Conservation (phyloP, 92 coral and sea anemone species). For the Zoanthus sansibaricus region DNA sequence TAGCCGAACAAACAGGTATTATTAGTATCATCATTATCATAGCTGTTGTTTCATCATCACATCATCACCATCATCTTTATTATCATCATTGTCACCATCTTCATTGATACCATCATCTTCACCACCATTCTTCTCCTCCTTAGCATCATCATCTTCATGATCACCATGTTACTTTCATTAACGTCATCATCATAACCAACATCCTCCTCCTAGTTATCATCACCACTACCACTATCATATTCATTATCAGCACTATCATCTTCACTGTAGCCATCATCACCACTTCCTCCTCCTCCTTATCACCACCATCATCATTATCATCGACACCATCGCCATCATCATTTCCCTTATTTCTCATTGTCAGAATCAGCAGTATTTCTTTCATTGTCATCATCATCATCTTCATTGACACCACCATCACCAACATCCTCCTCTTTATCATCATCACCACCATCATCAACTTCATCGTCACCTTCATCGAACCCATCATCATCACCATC, state of each 20-base stretch:
- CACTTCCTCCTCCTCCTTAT: neutral
- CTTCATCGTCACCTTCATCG: neutral
- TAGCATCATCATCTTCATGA: too few relatives aligned
- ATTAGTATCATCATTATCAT: too few relatives aligned
- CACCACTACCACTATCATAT: neutral
- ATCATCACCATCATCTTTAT: too few relatives aligned
- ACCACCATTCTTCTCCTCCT: neutral
- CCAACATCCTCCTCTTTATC: neutral
- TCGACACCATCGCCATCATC: too few relatives aligned
- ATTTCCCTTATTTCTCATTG: too few relatives aligned
- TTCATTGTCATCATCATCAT: too few relatives aligned
- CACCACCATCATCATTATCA: too few relatives aligned
- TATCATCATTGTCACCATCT: too few relatives aligned
- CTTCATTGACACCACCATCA: neutral
- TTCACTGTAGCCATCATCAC: neutral
- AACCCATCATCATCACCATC: neutral
- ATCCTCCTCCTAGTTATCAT: neutral
- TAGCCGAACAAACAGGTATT: too few relatives aligned
- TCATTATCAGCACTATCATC: neutral
- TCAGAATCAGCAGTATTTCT: too few relatives aligned
- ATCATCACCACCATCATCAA: neutral
- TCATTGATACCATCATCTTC: neutral
- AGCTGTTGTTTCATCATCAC: too few relatives aligned
- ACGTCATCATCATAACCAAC: neutral
- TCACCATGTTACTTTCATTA: too few relatives aligned